phyloP scores from a whole-genome alignment of 2,113 vertebrate genomes.

The Eptatretus burgeri region DNA sequence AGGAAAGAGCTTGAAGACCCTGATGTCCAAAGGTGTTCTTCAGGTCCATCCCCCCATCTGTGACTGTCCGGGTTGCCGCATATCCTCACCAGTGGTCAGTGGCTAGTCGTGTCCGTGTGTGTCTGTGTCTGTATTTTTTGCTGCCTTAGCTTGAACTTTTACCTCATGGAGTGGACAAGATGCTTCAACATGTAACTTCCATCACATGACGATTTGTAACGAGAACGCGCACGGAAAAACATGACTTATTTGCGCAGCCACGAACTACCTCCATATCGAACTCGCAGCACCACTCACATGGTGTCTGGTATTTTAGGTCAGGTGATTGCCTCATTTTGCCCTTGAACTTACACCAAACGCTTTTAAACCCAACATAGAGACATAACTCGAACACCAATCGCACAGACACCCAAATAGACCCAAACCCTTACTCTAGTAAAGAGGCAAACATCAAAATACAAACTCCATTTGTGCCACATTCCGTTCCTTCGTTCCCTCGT shows the following conservation, averaged over 20 bases:
- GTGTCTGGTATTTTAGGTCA: too few relatives aligned
- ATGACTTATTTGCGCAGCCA: conserved; percentile 11
- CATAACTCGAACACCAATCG: too few relatives aligned
- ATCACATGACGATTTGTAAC: background rate
- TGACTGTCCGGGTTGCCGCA: conserved; percentile 96
- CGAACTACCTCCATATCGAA: background rate
- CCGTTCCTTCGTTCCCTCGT: too few relatives aligned
- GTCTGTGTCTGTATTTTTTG: background rate
- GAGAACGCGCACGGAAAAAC: conserved; percentile 2
- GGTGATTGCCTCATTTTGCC: too few relatives aligned
- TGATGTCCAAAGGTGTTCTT: conserved; percentile 99
- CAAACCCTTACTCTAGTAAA: too few relatives aligned
- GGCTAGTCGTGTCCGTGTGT: conserved; percentile 17
- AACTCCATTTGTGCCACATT: too few relatives aligned
- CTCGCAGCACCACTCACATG: too few relatives aligned
- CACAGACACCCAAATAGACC: too few relatives aligned
- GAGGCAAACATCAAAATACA: too few relatives aligned
- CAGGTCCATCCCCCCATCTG: conserved; percentile 99
- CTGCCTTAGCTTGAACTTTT: background rate
- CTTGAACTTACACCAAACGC: too few relatives aligned
- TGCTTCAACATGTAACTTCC: background rate
- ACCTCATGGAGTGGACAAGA: background rate
- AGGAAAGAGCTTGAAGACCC: conserved; percentile 99
- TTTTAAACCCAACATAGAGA: too few relatives aligned
- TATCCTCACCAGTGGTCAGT: conserved; percentile 98